Conservation (phyloP, 1,140 invertebrate genomes). For the Drosophila seguyi region DNA sequence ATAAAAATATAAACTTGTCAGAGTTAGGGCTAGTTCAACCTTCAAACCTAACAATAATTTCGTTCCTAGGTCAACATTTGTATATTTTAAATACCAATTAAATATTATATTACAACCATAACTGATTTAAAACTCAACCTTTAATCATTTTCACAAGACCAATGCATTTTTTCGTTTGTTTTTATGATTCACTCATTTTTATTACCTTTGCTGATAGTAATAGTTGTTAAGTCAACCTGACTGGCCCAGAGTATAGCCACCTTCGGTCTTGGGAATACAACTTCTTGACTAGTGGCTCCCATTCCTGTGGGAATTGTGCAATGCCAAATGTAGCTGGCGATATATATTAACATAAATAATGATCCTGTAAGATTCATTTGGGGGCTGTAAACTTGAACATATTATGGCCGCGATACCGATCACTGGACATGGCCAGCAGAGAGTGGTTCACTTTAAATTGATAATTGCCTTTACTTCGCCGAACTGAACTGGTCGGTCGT, state of each 20-base stretch:
- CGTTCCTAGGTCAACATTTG: background rate
- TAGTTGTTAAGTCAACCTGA: background rate
- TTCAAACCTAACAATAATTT: background rate
- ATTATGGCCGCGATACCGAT: slow-evolving; percentile 37
- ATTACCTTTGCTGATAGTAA: background rate
- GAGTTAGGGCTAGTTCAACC: background rate
- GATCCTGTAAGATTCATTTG: slow-evolving; percentile 20
- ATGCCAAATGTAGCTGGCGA: slow-evolving; percentile 6
- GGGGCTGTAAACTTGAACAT: slow-evolving; percentile 30
- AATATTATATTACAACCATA: background rate
- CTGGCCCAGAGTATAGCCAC: slow-evolving; percentile 5
- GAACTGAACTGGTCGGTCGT: background rate
- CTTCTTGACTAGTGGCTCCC: slow-evolving; percentile 26
- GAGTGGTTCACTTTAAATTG: slow-evolving; percentile 28
- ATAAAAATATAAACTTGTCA: background rate
- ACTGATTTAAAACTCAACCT: background rate
- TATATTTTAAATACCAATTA: background rate
- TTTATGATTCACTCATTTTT: slow-evolving; percentile 2
- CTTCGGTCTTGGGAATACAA: background rate
- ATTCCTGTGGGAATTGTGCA: slow-evolving; percentile 36
- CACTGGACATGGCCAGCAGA: slow-evolving; percentile 32
- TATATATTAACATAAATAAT: slow-evolving; percentile 39
- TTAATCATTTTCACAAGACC: background rate
- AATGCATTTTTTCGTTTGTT: background rate
- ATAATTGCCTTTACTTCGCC: slow-evolving; percentile 10